These are phyloP conservation scores for Heterodera schachtii DNA, from an alignment of 1,140 invertebrate genomes.

Conservation along the genomic window DNA sequence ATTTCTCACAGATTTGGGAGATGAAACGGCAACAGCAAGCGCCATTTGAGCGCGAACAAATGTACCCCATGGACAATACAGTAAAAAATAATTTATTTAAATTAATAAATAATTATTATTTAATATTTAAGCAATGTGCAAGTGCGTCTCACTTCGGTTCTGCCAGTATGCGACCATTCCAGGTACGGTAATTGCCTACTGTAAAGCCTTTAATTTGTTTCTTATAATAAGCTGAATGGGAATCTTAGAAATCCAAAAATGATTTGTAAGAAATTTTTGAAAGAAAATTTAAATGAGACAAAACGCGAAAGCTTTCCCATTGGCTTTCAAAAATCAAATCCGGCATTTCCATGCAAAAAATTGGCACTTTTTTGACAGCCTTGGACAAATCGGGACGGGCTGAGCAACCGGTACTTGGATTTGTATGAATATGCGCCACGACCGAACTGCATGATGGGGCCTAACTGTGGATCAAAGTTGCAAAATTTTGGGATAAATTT, in stretches of 20 bases:
- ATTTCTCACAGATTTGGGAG: slow-evolving; percentile 8
- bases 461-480: slow-evolving; percentile 74
- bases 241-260: too few species aligned
- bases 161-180: slow-evolving; percentile 60
- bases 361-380: slow-evolving; percentile 14
- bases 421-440: slow-evolving; percentile 58
- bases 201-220: slow-evolving; percentile 11
- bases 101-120: not conserved
- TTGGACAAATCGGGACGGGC: slow-evolving; percentile 42
- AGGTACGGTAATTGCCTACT: slow-evolving; percentile 38
- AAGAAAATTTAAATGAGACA: too few species aligned
- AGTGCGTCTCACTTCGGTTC: slow-evolving; percentile 63
- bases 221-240: too few species aligned
- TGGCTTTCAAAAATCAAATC: not conserved
- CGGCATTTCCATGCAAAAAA: too few species aligned
- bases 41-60: slow-evolving; percentile 7
- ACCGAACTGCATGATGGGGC: slow-evolving; percentile 76
- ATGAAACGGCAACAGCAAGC: slow-evolving; percentile 9
- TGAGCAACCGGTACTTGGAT: slow-evolving; percentile 64
- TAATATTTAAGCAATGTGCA: slow-evolving; percentile 41
- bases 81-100: slow-evolving; percentile 1
- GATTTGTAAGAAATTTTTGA: too few species aligned
- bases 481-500: not conserved
- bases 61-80: slow-evolving; percentile 24
- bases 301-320: too few species aligned